Evolutionary conservation across 2,113 vertebrate species (phyloP), one percentile per base, ranked within the genome.

Genomic region (Ctenomys sociabilis): DNA sequence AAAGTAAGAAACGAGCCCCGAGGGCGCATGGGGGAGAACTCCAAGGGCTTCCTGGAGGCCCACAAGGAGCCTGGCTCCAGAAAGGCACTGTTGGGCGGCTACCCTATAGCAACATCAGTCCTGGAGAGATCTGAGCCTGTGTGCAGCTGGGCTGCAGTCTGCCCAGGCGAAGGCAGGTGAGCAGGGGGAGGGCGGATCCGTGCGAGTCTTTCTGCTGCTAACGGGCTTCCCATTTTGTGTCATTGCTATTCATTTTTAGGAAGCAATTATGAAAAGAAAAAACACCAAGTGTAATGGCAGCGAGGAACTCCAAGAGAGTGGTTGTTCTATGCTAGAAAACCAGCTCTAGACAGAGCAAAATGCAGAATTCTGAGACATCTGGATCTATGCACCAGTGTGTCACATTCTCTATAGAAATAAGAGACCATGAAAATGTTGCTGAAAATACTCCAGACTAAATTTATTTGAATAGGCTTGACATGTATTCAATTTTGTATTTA

Each of bases 241-340:
- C 52, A 70, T 17, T 28, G 54, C 12, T 30, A 45, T 0, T 45
- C 68, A 75, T 28, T 73, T 90, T 66, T 84, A 84, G 32, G n/a
- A 90, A 73, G 64, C 9, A 0, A 93, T 92, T 49, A 87, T 24
- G 45, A 68, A 83, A 37, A 78, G 32, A 78, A 78, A 70, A 88
- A 86, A 57, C 52, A 6, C 9, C 81, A 40, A 77, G 14, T 43
- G 6, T 26, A 87, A 90, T 61, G 81, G 30, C 24, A 61, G 28
- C 30, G 13, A 85, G 85, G 83, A 88, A 81, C 88, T 54, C 35
- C 70, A 89, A 73, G 40, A 68, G 8, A 37, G 52, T 78, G 59
- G 32, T 13, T 54, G 43, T 70, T 86, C 57, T 92, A 54, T 87
- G n/a, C 16, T 59, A 85, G 82, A 93, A 88, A 82, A 91, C 17